phyloP scores from a whole-genome alignment of 1,140 invertebrate genomes.

The Ganaspis sp. region DNA sequence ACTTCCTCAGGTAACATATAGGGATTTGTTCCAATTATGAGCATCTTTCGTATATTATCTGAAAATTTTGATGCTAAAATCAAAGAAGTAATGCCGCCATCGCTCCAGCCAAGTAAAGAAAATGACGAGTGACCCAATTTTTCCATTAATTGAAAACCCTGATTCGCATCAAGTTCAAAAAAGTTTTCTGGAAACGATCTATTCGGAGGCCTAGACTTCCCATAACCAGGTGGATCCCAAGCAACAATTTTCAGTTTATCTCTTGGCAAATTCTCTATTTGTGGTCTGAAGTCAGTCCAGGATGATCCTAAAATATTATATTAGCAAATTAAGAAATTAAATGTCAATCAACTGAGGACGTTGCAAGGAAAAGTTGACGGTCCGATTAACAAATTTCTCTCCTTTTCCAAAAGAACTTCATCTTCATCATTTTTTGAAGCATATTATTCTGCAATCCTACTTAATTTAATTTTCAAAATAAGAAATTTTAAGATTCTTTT shows the following conservation, averaged over 20 bases:
- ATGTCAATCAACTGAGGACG: too few relatives aligned
- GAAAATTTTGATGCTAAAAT: constrained; percentile 84
- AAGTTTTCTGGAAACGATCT: constrained; percentile 84
- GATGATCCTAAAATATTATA: constrained; percentile 77
- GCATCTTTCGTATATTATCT: constrained; percentile 82
- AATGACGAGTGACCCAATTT: constrained; percentile 82
- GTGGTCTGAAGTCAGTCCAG: constrained; percentile 89
- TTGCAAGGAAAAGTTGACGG: too few relatives aligned
- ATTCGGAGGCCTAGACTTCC: constrained; percentile 87
- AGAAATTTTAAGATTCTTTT: too few relatives aligned
- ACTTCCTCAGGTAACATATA: constrained; percentile 79
- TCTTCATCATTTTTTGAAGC: too few relatives aligned
- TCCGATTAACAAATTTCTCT: too few relatives aligned
- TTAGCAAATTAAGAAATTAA: too few relatives aligned
- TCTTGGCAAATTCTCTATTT: constrained; percentile 83
- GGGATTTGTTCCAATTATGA: constrained; percentile 87
- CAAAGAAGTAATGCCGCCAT: constrained; percentile 89
- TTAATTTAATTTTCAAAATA: too few relatives aligned
- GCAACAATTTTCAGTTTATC: constrained; percentile 86
- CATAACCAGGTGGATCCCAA: constrained; percentile 94
- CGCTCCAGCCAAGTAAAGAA: constrained; percentile 92
- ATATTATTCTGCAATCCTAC: too few relatives aligned
- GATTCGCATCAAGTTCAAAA: constrained; percentile 85
- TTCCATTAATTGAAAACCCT: constrained; percentile 84
- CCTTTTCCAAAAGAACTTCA: too few relatives aligned